Conservation (phyloP, 2,797 vertebrate genomes). For the Pipistrellus kuhlii region DNA sequence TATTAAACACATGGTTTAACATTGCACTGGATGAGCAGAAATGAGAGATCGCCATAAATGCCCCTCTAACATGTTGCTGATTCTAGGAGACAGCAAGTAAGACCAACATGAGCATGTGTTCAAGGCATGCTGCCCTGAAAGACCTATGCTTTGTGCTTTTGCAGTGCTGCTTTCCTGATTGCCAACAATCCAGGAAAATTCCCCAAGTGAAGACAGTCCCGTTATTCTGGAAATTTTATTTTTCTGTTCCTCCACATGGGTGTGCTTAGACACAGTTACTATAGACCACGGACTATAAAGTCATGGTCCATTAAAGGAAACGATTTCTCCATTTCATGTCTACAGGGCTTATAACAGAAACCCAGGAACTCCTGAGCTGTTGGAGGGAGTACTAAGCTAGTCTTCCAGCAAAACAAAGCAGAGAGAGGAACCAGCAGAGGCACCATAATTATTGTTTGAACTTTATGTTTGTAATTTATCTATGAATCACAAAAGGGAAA, state of each 20-base stretch:
- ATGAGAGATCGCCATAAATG: constrained; percentile 12
- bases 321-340: neutral
- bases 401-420: constrained; percentile 39
- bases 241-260: neutral
- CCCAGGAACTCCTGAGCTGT: neutral
- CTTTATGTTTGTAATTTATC: constrained; percentile 56
- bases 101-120: neutral
- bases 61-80: constrained; percentile 19
- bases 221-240: constrained; percentile 49
- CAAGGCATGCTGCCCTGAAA: neutral
- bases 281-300: constrained; percentile 30
- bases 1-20: constrained; percentile 1
- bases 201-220: neutral
- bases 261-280: constrained; percentile 48
- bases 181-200: constrained; percentile 40
- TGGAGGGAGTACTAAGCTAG: neutral
- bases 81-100: constrained; percentile 41
- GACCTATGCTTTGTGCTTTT: neutral
- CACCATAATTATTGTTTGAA: constrained; percentile 30
- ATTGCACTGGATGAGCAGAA: neutral
- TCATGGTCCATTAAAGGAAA: constrained; percentile 58
- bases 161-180: neutral
- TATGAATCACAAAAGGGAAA: constrained; percentile 35
- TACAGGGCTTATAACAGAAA: neutral
- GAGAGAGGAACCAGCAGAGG: neutral